Conservation (phyloP, 2,888 invertebrate species). For the Folsomia candida region DNA sequence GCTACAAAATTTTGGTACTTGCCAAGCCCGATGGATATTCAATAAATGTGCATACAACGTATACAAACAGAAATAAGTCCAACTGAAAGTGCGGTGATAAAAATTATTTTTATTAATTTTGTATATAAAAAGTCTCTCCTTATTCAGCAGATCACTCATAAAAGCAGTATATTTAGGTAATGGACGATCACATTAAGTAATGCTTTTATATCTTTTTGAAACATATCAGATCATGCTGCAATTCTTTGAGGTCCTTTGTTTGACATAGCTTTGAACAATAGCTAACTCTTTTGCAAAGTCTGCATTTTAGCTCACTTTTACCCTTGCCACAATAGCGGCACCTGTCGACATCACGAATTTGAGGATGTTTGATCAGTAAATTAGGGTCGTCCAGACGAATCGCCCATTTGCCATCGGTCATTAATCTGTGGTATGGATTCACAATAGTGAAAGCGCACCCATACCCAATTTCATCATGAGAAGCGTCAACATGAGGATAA, state of each 20-base stretch:
- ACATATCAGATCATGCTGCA: background rate
- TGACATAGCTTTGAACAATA: background rate
- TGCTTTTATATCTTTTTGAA: background rate
- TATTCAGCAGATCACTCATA: too few relatives aligned
- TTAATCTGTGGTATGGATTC: constrained; percentile 20
- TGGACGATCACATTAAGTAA: too few relatives aligned
- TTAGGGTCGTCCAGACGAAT: background rate
- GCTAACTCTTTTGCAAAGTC: background rate
- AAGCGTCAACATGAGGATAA: constrained; percentile 7
- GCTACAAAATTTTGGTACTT: too few relatives aligned
- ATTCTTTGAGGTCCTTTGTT: background rate
- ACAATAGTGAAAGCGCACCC: constrained; percentile 21
- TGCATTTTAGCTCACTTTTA: background rate
- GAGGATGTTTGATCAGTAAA: background rate
- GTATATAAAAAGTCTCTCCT: too few relatives aligned
- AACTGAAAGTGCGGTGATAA: too few relatives aligned
- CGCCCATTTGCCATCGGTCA: background rate
- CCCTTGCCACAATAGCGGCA: background rate
- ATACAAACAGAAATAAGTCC: too few relatives aligned
- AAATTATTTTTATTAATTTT: too few relatives aligned
- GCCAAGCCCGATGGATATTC: too few relatives aligned
- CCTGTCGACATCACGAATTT: background rate
- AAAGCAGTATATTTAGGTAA: too few relatives aligned
- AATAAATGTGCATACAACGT: too few relatives aligned
- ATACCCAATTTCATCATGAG: constrained; percentile 8